Conservation (phyloP, 2,888 invertebrate genomes). For the Flabesymbios commensalis region DNA sequence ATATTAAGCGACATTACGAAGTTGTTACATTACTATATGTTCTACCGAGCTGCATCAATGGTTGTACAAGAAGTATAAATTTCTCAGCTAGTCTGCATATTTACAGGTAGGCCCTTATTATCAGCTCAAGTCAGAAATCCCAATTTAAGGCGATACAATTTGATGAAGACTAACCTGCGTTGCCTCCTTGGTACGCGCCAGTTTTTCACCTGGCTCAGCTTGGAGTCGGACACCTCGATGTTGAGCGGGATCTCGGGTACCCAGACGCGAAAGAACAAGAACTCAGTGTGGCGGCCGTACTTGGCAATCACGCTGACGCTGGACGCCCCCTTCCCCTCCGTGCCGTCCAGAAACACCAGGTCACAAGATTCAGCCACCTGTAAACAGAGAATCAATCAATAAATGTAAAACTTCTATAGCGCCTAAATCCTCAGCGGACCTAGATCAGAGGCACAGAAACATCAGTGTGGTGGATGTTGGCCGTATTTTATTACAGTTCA, state of each 20-base stretch:
- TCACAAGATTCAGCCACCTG: slow-evolving; percentile 95
- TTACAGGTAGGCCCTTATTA: too few species aligned
- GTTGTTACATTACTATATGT: too few species aligned
- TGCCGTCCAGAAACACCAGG: slow-evolving; percentile 93
- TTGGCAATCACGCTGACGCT: slow-evolving; percentile 88
- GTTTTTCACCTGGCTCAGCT: slow-evolving; percentile 89
- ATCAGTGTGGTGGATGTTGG: too few species aligned
- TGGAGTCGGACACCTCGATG: slow-evolving; percentile 83
- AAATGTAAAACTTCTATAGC: too few species aligned
- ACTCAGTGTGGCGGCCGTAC: slow-evolving; percentile 74
- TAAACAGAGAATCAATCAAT: slow-evolving; percentile 36
- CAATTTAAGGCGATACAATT: not conserved
- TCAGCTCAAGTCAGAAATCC: too few species aligned
- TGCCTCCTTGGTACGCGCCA: slow-evolving; percentile 83
- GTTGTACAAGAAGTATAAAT: too few species aligned
- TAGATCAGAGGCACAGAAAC: too few species aligned
- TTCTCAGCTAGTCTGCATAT: too few species aligned
- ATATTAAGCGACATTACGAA: too few species aligned
- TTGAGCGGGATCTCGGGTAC: slow-evolving; percentile 94
- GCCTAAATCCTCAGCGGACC: too few species aligned
- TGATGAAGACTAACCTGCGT: not conserved
- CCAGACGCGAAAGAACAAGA: slow-evolving; percentile 86
- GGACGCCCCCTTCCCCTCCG: slow-evolving; percentile 90
- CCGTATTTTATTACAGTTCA: too few species aligned
- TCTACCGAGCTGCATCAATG: too few species aligned